These are phyloP conservation scores for Umimayanthus chanpuru DNA, from an alignment of 92 coral and sea anemone species.

Conservation along the genomic window DNA sequence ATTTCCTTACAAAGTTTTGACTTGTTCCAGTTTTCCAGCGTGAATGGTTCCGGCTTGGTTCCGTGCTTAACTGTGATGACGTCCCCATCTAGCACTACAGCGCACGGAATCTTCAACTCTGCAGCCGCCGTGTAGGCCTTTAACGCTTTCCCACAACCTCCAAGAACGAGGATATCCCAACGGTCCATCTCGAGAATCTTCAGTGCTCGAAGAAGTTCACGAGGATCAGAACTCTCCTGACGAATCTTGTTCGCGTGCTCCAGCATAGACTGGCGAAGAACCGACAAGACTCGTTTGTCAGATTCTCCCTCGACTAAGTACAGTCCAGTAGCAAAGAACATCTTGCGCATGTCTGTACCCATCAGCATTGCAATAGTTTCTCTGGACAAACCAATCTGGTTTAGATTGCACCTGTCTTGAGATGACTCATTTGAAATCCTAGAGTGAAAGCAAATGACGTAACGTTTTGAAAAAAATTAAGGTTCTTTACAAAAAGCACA, in stretches of 20 bases:
- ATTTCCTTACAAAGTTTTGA: slow-evolving; percentile 8
- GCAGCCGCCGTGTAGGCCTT: slow-evolving; percentile 44
- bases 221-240: neutral
- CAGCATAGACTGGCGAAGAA: slow-evolving; percentile 17
- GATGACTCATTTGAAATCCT: neutral
- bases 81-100: slow-evolving; percentile 29
- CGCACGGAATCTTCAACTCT: slow-evolving; percentile 32
- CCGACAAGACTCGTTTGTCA: slow-evolving; percentile 33
- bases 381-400: neutral
- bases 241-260: slow-evolving; percentile 2
- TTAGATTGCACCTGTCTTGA: neutral
- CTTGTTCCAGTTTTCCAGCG: neutral
- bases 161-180: slow-evolving; percentile 42
- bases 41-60: neutral
- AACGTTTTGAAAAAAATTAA: too few relatives aligned
- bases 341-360: slow-evolving; percentile 35
- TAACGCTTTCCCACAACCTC: slow-evolving; percentile 38
- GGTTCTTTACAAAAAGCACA: too few relatives aligned
- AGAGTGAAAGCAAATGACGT: too few relatives aligned
- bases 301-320: slow-evolving; percentile 37
- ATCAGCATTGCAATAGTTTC: slow-evolving; percentile 26
- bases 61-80: neutral
- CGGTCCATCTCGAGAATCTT: slow-evolving; percentile 31
- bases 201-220: slow-evolving; percentile 3
- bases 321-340: slow-evolving; percentile 35